These are phyloP conservation scores for Ictidomys tridecemlineatus DNA, from an alignment of 2,113 vertebrate genomes.

Conservation along the genomic window DNA sequence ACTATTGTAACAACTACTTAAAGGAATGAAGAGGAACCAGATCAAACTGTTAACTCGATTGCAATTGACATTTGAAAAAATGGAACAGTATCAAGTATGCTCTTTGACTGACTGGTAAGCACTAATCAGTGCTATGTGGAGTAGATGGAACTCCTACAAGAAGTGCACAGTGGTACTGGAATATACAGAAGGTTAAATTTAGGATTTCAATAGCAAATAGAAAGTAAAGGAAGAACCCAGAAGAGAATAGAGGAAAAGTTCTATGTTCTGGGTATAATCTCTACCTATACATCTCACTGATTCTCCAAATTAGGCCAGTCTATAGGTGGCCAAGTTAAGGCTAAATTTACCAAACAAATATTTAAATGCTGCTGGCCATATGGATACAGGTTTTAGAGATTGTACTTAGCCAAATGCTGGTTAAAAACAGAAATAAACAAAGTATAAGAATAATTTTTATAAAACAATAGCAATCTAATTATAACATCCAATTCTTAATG, in stretches of 20 bases:
- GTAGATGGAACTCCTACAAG: not conserved
- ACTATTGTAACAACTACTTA: not conserved
- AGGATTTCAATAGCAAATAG: not conserved
- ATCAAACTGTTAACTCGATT: not conserved
- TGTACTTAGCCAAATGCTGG: not conserved
- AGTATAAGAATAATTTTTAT: not conserved
- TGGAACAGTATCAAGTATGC: not conserved
- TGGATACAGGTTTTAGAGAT: not conserved
- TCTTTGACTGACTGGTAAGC: not conserved
- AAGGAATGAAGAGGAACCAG: not conserved
- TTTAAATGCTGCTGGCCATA: not conserved
- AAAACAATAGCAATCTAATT: not conserved
- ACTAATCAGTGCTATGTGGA: not conserved
- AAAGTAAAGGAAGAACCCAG: not conserved
- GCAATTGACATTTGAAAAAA: not conserved
- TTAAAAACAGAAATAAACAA: not conserved
- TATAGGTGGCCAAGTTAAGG: not conserved
- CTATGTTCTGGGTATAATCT: not conserved
- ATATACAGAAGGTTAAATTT: not conserved
- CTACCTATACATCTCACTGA: not conserved
- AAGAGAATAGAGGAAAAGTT: not conserved
- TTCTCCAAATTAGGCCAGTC: not conserved
- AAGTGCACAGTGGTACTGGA: not conserved
- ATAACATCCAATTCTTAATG: not conserved
- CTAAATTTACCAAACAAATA: not conserved